These are phyloP conservation scores for Pocota personata DNA, from an alignment of 2,888 invertebrate genomes.

Conservation along the genomic window DNA sequence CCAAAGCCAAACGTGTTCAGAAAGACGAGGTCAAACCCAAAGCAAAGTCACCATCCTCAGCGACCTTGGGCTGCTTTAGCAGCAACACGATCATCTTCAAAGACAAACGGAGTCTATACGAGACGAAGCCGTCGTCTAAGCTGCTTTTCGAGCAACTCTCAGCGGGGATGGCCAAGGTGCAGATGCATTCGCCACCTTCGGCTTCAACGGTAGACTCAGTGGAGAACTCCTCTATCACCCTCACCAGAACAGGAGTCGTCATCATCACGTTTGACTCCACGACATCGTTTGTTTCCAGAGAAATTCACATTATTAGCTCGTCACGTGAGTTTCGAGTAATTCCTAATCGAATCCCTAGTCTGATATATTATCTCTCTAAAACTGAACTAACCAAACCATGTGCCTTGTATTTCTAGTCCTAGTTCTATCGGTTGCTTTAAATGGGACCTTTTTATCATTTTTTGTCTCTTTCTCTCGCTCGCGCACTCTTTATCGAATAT, in stretches of 20 bases:
- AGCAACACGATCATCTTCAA: constrained; percentile 58
- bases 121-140: constrained; percentile 74
- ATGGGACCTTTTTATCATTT: constrained; percentile 17
- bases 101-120: constrained; percentile 74
- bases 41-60: constrained; percentile 46
- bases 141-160: constrained; percentile 83
- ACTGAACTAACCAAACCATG: constrained; percentile 68
- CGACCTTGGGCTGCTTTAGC: constrained; percentile 43
- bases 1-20: constrained; percentile 80
- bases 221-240: constrained; percentile 18
- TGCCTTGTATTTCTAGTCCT: constrained; percentile 74
- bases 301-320: constrained; percentile 25
- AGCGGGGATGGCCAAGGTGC: constrained; percentile 75
- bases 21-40: constrained; percentile 75
- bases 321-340: constrained; percentile 70
- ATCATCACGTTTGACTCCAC: constrained; percentile 25
- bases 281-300: constrained; percentile 48
- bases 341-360: constrained; percentile 22
- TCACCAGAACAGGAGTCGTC: constrained; percentile 44
- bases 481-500: constrained; percentile 49
- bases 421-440: constrained; percentile 57
- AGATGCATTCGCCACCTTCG: constrained; percentile 61
- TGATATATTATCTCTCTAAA: constrained; percentile 33
- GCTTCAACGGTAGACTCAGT: constrained; percentile 27
- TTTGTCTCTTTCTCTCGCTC: constrained; percentile 29